Percentiles rank a stretch among this genome's conserved stretches.
These are phyloP conservation scores for Notarius quadriscutis DNA, from an alignment of 2,113 vertebrate species.

Conservation along the genomic window DNA sequence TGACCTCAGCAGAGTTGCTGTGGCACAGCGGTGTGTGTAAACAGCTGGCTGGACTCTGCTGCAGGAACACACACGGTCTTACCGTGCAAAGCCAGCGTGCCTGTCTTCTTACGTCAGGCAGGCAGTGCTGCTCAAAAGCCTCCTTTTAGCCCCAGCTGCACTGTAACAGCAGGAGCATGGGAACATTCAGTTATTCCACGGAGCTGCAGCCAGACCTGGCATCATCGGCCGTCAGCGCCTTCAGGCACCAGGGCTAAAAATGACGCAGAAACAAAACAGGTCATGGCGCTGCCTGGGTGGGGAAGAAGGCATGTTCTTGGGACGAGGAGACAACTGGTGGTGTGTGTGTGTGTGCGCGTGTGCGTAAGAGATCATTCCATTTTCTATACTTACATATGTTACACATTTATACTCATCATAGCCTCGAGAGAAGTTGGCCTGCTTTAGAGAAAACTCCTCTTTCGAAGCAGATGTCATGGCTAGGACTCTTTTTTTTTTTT, in stretches of 20 bases:
- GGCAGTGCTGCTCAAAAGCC: conserved; percentile 30
- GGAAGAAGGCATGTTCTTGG: background rate
- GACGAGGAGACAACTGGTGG: background rate
- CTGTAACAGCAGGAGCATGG: conserved; percentile 42
- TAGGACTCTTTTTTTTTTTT: background rate
- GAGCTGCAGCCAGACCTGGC: conserved; percentile 37
- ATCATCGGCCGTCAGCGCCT: background rate
- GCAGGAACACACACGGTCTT: conserved; percentile 37
- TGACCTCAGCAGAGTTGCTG: conserved; percentile 44
- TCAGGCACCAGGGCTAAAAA: background rate
- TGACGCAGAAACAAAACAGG: background rate
- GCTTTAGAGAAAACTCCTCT: conserved; percentile 19
- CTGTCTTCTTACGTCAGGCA: conserved; percentile 37
- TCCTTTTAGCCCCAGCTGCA: conserved; percentile 43
- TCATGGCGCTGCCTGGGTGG: background rate
- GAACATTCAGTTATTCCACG: conserved; percentile 43
- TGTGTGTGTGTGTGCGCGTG: background rate
- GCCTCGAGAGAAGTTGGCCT: conserved; percentile 1
- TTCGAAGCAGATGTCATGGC: conserved; percentile 11
- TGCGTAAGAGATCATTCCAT: background rate
- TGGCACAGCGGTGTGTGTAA: conserved; percentile 37
- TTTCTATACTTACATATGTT: conserved; percentile 21
- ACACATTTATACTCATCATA: background rate
- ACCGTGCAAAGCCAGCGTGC: conserved; percentile 36
- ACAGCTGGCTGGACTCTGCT: conserved; percentile 29